Evolutionary conservation across 2,888 invertebrate genomes (phyloP), one percentile per base, ranked within the genome.

Genomic region (Autographa gamma): DNA sequence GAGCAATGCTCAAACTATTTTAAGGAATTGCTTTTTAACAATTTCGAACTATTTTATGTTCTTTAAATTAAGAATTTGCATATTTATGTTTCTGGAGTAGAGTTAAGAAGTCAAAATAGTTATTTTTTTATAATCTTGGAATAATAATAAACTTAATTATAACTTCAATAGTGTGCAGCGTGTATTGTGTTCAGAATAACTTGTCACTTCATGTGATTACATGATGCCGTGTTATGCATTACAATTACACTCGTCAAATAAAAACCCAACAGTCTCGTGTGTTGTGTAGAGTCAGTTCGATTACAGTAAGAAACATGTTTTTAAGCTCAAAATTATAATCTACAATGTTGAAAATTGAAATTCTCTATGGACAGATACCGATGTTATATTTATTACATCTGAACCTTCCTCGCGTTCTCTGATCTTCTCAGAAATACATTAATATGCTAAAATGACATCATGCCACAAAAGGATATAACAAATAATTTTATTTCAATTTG

Each of bases 361-460:
- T 34, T 34, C 6, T 34, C 7, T 43, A 43, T 63, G 65, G 56
- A 52, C 60, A 58, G 60, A 71, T 68, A 73, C 41, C 32, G 16
- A 66, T 61, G 63, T 65, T 60, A 38, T 48, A 74, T 70, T n/a
- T 48, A 74, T 70, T n/a, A 56, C 73, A 52, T 60, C 63, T 13
- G 56, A 73, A 58, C 77, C 76, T 77, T 77, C 63, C 60, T 34
- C 43, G 48, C 54, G 69, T 69, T 69, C 73, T 77, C 69, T 77
- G 14, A 60, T 63, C 34, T 74, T 74, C 79, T 80, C 48, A 66
- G 80, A 77, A 79, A n/a, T 18, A 54, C 56, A 58, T 62, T 67
- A 18, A 66, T 61, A 67, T n/a, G 61, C 58, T 60, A 67, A 64
- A 71, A 73, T 73, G 70, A 77, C 70, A 75, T 75, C 81, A 74